Base-by-base conservation (phyloP, 2,113 vertebrate genomes). In the Donacobius atricapilla region DNA sequence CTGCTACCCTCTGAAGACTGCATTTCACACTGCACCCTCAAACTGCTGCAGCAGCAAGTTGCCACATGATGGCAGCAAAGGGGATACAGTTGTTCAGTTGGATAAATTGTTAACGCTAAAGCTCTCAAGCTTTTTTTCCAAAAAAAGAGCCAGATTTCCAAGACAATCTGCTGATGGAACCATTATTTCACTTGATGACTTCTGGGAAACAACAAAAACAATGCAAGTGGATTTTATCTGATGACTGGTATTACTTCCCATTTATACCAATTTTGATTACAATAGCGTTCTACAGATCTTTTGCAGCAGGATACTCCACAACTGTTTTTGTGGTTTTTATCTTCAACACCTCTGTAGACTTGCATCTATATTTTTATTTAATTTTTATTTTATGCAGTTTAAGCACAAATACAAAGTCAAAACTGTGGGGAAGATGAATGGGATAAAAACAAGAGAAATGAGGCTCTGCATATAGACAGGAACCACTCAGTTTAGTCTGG, bases 11-110 rank as follows among this genome's bases (percentile, higher is more conserved):
- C 92, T 96, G 82, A 90, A 92, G 94, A 58, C 79, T 73, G 75
- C 63, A 63, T 58, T 76, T 90, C 75, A 90, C 75, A 88, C 58
- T 88, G 76, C 91, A 90, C 14, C 64, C 87, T 90, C 90, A 64
- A 66, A 6, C 76, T 19, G 60, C 15, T 65, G 60, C 30, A 40
- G 30, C 73, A 91, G 58, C 58, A 35, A 76, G 20, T 8, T 58
- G 72, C 96, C 95, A 71, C 30, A 28, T 42, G 94, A 83, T 68
- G 94, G 95, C 97, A 97, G 97, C 92, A 96, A 66, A 91, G 45
- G 50, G 69, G 51, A 86, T 85, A 77, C 6, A 70, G 39, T 63
- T 50, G 47, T 83, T 54, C 79, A 69, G 53, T n/a, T 66, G 39
- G 28, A 82, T 35, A 57, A 89, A 82, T 24, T 31, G 39, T 56